Conservation (phyloP, 2,797 vertebrate genomes). For the Arctocebus calabarensis region DNA sequence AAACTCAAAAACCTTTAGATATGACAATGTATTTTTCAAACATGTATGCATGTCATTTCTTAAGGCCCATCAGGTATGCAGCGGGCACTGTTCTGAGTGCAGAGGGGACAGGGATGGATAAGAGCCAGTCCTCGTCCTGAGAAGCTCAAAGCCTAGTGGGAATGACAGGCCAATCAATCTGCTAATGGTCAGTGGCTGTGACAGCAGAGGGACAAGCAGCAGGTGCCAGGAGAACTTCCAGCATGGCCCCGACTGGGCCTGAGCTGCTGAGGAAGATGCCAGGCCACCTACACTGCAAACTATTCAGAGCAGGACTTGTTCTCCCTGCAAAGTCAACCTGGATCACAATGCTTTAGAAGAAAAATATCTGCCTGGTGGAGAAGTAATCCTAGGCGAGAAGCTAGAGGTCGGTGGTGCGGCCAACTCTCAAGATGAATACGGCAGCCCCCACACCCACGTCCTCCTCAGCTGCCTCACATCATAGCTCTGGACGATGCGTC, state of each 20-base stretch:
- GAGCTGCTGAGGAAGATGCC: accelerated
- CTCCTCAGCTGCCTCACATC: not conserved
- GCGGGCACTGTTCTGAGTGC: too few relatives aligned
- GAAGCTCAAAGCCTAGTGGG: not conserved
- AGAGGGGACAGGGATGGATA: not conserved
- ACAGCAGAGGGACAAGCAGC: not conserved
- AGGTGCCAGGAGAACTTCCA: too few relatives aligned
- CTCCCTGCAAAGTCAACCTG: too few relatives aligned
- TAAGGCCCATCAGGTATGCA: not conserved
- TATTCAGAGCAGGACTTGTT: not conserved
- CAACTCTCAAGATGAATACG: not conserved
- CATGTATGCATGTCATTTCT: not conserved
- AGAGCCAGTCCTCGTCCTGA: not conserved
- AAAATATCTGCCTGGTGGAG: not conserved
- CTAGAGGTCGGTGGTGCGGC: too few relatives aligned
- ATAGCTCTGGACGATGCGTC: not conserved
- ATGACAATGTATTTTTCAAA: not conserved
- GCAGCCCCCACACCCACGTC: too few relatives aligned
- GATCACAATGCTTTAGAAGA: not conserved
- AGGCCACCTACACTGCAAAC: not conserved
- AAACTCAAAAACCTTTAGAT: not conserved
- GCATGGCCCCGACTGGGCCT: too few relatives aligned
- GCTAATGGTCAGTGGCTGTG: too few relatives aligned
- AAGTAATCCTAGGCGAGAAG: not conserved
- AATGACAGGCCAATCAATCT: not conserved